Evolutionary conservation across 2,797 vertebrate genomes (phyloP).

Genomic region (Gila robusta): DNA sequence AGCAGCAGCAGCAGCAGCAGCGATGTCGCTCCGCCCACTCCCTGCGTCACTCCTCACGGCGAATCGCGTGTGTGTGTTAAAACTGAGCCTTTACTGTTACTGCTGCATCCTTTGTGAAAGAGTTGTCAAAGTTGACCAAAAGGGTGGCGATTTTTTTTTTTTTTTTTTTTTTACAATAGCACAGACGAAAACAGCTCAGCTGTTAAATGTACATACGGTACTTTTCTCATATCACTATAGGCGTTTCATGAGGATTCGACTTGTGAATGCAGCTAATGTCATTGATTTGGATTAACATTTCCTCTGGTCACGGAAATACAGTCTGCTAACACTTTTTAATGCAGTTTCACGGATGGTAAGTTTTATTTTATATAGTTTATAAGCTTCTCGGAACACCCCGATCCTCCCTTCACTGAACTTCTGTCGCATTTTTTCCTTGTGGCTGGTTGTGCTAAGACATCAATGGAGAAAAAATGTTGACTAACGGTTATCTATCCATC

Average conservation of each 20-base stretch:
- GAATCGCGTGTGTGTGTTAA: conserved; percentile 43
- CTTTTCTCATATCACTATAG: not conserved
- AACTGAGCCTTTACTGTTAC: conserved; percentile 25
- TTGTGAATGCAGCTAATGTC: not conserved
- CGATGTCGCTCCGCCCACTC: conserved; percentile 18
- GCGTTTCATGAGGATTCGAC: not conserved
- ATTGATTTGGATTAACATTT: conserved; percentile 29
- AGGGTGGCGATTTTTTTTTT: not conserved
- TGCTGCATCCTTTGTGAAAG: conserved; percentile 42
- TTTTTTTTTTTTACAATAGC: not conserved
- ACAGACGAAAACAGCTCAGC: conserved; percentile 4
- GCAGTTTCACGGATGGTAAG: conserved; percentile 28
- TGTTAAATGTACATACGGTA: not conserved
- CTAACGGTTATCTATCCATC: not conserved
- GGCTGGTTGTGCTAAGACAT: not conserved
- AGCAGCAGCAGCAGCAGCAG: conserved; percentile 5
- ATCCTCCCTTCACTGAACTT: not conserved
- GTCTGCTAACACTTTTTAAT: not conserved
- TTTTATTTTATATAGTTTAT: conserved; percentile 17
- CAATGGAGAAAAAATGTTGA: not conserved
- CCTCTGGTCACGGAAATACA: conserved; percentile 3
- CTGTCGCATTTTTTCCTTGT: not conserved
- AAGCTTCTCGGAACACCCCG: not conserved
- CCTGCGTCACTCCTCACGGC: conserved; percentile 11
- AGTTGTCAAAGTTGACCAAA: conserved; percentile 44